phyloP scores from a whole-genome alignment of 2,113 vertebrate genomes.

The Psettodes erumei region DNA sequence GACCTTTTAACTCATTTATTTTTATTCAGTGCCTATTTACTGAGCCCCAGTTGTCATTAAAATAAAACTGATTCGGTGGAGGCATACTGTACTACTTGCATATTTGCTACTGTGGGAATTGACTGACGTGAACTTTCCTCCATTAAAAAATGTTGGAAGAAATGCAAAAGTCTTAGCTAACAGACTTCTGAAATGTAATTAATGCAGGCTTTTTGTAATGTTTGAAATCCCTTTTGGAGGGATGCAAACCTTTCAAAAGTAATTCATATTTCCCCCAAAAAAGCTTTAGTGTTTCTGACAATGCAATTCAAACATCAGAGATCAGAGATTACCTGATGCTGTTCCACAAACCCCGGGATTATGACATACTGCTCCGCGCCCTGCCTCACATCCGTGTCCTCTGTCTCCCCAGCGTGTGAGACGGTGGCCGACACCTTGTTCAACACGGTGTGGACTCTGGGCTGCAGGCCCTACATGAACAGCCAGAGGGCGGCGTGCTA shows the following conservation, averaged over 20 bases:
- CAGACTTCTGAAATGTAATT: not conserved
- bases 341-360: not conserved
- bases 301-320: too few relatives aligned
- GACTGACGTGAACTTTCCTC: too few relatives aligned
- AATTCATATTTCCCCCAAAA: too few relatives aligned
- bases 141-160: too few relatives aligned
- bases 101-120: too few relatives aligned
- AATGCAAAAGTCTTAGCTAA: too few relatives aligned
- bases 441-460: slow-evolving; percentile 95
- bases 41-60: not conserved
- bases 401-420: slow-evolving; percentile 88
- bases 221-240: not conserved
- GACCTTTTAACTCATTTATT: not conserved
- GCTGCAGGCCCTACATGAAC: slow-evolving; percentile 98
- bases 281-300: too few relatives aligned
- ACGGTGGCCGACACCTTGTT: slow-evolving; percentile 93
- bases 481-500: slow-evolving; percentile 93
- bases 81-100: not conserved
- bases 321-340: not conserved
- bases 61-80: not conserved
- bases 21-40: not conserved
- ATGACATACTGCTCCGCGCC: not conserved
- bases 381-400: not conserved
- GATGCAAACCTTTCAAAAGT: not conserved
- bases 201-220: not conserved